Base-by-base conservation (phyloP, 1,140 invertebrate species). In the Megathymus violae region DNA sequence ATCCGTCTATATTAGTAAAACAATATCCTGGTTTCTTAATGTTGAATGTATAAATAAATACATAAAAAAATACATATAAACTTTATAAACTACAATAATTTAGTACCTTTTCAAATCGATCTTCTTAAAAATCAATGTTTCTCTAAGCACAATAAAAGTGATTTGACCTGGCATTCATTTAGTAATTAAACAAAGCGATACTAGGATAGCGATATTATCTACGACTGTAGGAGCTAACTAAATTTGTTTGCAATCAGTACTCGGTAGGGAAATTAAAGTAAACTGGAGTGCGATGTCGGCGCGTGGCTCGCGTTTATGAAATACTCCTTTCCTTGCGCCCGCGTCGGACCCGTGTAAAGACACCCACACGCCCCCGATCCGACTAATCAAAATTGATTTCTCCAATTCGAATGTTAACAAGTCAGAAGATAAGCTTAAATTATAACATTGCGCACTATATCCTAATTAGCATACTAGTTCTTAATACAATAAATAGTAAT, bases 241-340 rank as follows among this genome's bases (percentile, higher is more conserved):
- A 34, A 15, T 46, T 51, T 65, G 19, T 54, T 60, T 72, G 69
- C 70, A 19, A 19, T 64, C 76, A 13, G 64, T 82, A 75, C 74
- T 34, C 17, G 62, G 54, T 47, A 62, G 58, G 62, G 65, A 73
- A 78, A 78, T 78, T 78, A 73, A 76, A 70, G 62, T 62, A 76
- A 74, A 72, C 74, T 72, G 64, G 41, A 71, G n/a, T n/a, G 61
- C 68, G 54, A 65, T 71, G 68, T 74, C 65, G 68, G 65, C 74
- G 68, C 75, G 75, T 73, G 72, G 69, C 64, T 69, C 46, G 52
- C 76, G 60, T 73, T 76, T 80, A 79, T 79, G 79, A 78, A 79
- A 77, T 74, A 67, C 68, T 68, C 62, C 43, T 58, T 31, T 44
- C 22, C 52, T 25, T 54, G 36, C 36, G 40, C 51, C 36, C 11